phyloP scores from a whole-genome alignment of 2,797 vertebrate genomes.

The Spinus pinus region DNA sequence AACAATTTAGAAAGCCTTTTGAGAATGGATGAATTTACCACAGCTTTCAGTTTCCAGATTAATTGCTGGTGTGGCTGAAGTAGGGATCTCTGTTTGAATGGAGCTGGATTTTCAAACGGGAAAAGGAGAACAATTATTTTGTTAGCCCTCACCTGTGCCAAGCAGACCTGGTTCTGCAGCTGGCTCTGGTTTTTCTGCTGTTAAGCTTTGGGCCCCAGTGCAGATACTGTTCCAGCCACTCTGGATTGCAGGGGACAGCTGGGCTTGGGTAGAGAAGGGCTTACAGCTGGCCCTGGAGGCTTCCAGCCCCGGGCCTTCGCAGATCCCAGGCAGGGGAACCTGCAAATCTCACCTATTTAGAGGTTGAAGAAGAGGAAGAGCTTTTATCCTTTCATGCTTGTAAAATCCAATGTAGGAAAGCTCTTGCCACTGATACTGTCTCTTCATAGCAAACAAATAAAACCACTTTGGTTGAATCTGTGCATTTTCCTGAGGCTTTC shows the following conservation, averaged over 20 bases:
- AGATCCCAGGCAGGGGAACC: neutral
- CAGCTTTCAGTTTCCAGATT: neutral
- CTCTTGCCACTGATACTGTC: neutral
- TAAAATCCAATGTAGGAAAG: neutral
- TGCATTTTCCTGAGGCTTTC: neutral
- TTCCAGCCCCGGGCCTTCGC: accelerated
- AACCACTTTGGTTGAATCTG: neutral
- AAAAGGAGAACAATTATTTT: neutral
- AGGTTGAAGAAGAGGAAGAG: neutral
- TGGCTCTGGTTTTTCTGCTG: neutral
- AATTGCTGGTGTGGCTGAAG: neutral
- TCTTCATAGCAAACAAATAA: neutral
- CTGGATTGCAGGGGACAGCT: neutral
- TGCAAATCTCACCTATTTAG: neutral
- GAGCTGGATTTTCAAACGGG: neutral
- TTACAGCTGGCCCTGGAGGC: neutral
- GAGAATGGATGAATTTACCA: neutral
- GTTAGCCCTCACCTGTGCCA: neutral
- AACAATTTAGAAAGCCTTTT: neutral
- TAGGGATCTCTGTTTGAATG: neutral
- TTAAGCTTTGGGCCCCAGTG: neutral
- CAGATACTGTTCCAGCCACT: neutral
- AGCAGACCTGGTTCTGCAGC: neutral
- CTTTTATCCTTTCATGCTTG: slow-evolving; percentile 7
- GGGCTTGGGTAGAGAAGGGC: neutral